phyloP scores from a whole-genome alignment of 2,113 vertebrate genomes.

The Martes martes region DNA sequence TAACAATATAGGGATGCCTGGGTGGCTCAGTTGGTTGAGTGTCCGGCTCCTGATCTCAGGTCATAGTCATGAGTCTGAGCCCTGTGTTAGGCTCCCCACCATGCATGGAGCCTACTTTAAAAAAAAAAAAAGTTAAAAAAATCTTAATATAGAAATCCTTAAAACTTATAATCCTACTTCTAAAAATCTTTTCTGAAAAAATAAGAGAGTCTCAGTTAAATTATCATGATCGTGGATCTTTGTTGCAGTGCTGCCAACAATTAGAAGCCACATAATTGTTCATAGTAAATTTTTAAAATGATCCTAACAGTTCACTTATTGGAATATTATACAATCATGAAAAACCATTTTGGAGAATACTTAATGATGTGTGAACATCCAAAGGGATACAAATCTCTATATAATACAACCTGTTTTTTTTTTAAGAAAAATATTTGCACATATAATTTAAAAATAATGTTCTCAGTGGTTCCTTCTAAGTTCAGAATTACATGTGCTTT shows the following conservation, averaged over 20 bases:
- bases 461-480: background rate
- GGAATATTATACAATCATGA: background rate
- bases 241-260: background rate
- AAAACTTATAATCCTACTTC: background rate
- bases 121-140: background rate
- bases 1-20: background rate
- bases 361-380: background rate
- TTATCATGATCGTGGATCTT: background rate
- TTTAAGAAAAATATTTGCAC: background rate
- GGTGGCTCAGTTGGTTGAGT: background rate
- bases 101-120: background rate
- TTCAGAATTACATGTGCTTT: background rate
- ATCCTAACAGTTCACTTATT: background rate
- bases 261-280: background rate
- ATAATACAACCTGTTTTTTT: background rate
- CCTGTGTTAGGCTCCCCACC: background rate
- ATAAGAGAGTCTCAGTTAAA: background rate
- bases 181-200: background rate
- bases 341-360: constrained; percentile 8
- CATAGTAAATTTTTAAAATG: background rate
- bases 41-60: background rate
- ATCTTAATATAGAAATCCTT: background rate
- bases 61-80: background rate
- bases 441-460: background rate
- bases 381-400: constrained; percentile 7